Conservation (phyloP, 2,797 vertebrate species). For the Lepidocolaptes lacrymiger region DNA sequence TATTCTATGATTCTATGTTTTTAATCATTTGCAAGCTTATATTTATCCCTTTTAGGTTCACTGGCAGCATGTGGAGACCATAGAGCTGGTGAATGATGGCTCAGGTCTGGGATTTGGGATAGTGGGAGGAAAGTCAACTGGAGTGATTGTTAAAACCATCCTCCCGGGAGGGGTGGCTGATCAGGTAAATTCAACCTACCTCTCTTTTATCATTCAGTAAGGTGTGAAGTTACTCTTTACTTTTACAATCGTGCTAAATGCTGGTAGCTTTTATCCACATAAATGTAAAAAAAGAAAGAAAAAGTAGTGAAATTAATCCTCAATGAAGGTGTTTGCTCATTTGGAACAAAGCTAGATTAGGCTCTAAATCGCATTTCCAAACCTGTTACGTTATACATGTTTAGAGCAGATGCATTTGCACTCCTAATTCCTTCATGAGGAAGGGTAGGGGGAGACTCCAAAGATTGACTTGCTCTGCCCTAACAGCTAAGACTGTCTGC, state of each 20-base stretch:
- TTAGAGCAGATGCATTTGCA: not conserved
- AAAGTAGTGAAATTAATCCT: not conserved
- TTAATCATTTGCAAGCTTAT: not conserved
- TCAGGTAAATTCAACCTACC: constrained; percentile 80
- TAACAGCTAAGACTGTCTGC: not conserved
- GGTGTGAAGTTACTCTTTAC: not conserved
- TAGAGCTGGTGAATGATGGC: constrained; percentile 95
- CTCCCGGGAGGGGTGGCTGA: constrained; percentile 95
- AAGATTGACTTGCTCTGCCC: not conserved
- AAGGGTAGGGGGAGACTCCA: accelerated
- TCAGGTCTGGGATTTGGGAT: constrained; percentile 97
- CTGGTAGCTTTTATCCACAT: not conserved
- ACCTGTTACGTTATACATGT: not conserved
- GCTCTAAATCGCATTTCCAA: not conserved
- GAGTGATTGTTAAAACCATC: constrained; percentile 97
- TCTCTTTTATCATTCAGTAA: not conserved
- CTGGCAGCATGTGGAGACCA: constrained; percentile 94
- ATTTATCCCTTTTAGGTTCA: constrained; percentile 76
- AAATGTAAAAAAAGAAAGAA: not conserved
- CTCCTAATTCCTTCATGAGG: not conserved
- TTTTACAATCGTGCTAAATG: not conserved
- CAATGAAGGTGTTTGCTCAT: not conserved
- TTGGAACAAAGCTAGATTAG: not conserved
- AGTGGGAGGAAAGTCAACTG: constrained; percentile 93
- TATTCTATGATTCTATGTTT: not conserved